Evolutionary conservation across 2,797 vertebrate species (phyloP), one percentile per base, ranked within the genome.

Genomic region (Scolopax rusticola): DNA sequence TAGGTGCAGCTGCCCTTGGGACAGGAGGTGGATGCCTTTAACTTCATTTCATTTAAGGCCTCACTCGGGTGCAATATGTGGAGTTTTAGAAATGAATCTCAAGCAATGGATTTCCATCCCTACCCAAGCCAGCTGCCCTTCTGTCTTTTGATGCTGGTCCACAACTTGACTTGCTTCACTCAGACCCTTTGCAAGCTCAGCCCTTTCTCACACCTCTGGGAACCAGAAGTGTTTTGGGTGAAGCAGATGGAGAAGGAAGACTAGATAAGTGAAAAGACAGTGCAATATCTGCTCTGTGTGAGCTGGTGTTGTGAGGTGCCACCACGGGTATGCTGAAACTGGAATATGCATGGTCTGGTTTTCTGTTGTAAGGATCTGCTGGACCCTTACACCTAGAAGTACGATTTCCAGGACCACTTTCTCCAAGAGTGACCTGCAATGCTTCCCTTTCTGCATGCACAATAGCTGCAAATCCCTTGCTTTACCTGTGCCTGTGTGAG

Each of bases 321-420:
- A 32, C 23, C 25, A 15, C 0, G 0, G 24, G 18, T 25, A 15
- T 18, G 5, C 9, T 0, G 1, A 76, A 59, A 32, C 7, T 0
- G 0, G 38, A 64, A 13, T 33, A 16, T 1, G 8, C 4, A 0
- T 0, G 5, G 15, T 70, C 43, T 2, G 0, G 1, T 1, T 33
- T 47, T 82, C 36, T 74, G 9, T 23, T 50, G 45, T 70, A 21
- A 36, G 43, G 47, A 40, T 70, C 63, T 70, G 15, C 59, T 70
- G 12, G 4, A 53, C 11, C 14, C 45, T 64, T 50, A 14, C 28
- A 47, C 12, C 16, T 41, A 28, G 8, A 0, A 3, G 8, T 32
- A n/a, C 21, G 67, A 9, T 64, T 84, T 76, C 45, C 56, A 68
- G 61, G 24, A 41, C 12, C 75, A 7, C 17, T 79, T 76, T 40